phyloP scores from a whole-genome alignment of 1,140 invertebrate species.

The Aphis craccivora region DNA sequence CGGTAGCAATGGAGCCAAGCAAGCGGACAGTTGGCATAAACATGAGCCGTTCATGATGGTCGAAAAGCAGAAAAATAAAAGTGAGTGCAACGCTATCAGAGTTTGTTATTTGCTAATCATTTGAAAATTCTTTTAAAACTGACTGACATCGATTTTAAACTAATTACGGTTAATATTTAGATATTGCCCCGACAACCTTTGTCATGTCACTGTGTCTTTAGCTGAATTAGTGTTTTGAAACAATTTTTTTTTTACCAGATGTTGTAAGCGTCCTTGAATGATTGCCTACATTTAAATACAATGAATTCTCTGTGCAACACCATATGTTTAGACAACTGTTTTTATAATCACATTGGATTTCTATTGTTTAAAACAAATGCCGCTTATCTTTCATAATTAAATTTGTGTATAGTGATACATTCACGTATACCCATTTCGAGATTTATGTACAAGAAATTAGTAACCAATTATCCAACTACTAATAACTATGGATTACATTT shows the following conservation, averaged over 20 bases:
- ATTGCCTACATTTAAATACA: slow-evolving; percentile 4
- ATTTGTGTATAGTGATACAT: not conserved
- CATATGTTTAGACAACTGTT: slow-evolving; percentile 31
- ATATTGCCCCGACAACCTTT: not conserved
- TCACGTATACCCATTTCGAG: not conserved
- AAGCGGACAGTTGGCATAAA: slow-evolving; percentile 70
- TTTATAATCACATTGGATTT: not conserved
- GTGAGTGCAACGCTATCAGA: slow-evolving; percentile 66
- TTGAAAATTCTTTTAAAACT: not conserved
- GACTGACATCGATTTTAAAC: not conserved
- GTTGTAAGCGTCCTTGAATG: slow-evolving; percentile 28
- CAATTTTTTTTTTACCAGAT: not conserved
- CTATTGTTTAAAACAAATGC: not conserved
- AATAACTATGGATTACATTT: not conserved
- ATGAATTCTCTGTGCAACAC: not conserved
- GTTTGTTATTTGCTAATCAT: not conserved
- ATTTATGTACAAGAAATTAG: not conserved
- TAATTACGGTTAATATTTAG: not conserved
- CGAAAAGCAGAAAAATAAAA: slow-evolving; percentile 76
- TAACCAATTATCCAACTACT: not conserved
- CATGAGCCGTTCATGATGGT: slow-evolving; percentile 77
- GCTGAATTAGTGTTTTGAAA: not conserved
- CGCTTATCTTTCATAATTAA: not conserved
- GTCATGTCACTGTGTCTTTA: not conserved
- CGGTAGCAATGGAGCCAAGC: slow-evolving; percentile 61